Percentiles rank a stretch among this genome's conserved stretches.
phyloP scores from a whole-genome alignment of 2,113 vertebrate species.

The Poeciliopsis occidentalis region DNA sequence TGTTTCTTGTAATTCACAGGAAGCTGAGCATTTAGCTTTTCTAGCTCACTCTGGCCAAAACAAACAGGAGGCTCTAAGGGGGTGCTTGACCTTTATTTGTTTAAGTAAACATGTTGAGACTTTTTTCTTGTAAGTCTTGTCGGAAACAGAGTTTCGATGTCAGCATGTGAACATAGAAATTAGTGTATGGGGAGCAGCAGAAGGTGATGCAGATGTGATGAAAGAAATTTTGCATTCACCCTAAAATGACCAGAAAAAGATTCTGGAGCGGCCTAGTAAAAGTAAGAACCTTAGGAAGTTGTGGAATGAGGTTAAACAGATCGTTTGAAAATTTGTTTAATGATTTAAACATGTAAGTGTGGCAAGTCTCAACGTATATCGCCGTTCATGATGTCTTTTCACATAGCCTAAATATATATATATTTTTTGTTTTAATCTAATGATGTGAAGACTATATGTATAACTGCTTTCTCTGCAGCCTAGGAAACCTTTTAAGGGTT shows the following conservation, averaged over 20 bases:
- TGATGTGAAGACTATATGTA: neutral
- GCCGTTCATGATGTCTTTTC: too few species aligned
- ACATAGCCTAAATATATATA: neutral
- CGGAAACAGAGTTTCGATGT: neutral
- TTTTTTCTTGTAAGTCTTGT: conserved; percentile 15
- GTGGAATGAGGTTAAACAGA: too few species aligned
- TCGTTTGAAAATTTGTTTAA: too few species aligned
- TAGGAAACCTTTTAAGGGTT: neutral
- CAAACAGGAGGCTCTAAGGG: conserved; percentile 4
- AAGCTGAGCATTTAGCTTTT: conserved; percentile 7
- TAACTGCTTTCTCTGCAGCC: neutral
- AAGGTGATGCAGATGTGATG: neutral
- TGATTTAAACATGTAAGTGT: too few species aligned
- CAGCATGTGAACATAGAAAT: neutral
- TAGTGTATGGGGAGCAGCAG: neutral
- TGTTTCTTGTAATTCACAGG: conserved; percentile 35
- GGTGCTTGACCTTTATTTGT: conserved; percentile 37
- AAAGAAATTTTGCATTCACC: neutral
- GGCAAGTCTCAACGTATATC: too few species aligned
- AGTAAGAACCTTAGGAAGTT: too few species aligned
- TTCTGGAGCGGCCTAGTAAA: too few species aligned
- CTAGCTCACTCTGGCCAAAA: conserved; percentile 2
- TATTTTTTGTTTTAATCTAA: neutral
- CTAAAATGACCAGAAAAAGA: neutral
- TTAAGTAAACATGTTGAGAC: neutral